phyloP scores from a whole-genome alignment of 1,140 invertebrate genomes.

The Drosophila pruinosa region DNA sequence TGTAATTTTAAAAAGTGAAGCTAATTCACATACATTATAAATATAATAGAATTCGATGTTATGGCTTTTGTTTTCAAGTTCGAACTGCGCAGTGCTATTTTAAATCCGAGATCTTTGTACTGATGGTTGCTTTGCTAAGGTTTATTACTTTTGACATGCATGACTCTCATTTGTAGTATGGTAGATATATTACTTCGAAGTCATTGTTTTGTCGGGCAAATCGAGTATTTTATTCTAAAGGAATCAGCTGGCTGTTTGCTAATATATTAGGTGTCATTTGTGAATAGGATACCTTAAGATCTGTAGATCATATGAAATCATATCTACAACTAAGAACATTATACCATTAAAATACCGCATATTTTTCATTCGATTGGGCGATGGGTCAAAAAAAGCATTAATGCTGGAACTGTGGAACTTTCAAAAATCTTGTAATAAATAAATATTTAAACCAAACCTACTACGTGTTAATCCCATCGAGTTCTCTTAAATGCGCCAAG shows the following conservation, averaged over 20 bases:
- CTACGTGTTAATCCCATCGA: conserved; percentile 20
- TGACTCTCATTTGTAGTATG: conserved; percentile 22
- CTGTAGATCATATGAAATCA: too few species aligned
- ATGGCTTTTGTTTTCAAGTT: background rate
- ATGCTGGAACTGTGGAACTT: conserved; percentile 4
- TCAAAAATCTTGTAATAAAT: background rate
- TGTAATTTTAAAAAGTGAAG: conserved; percentile 24
- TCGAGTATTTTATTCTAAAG: background rate
- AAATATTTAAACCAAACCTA: background rate
- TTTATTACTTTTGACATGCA: conserved; percentile 54
- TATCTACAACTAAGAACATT: background rate
- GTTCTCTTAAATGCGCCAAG: conserved; percentile 10
- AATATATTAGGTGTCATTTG: background rate
- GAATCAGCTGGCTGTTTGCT: background rate
- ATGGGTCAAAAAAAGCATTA: background rate
- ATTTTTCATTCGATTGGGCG: conserved; percentile 1
- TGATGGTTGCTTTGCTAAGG: conserved; percentile 15
- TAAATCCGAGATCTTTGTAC: conserved; percentile 5
- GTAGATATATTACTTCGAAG: too few species aligned
- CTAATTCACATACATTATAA: conserved; percentile 21
- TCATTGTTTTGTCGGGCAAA: background rate
- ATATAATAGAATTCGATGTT: background rate
- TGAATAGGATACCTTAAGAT: too few species aligned
- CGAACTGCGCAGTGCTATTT: conserved; percentile 30
- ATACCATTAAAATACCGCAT: conserved; percentile 8